phyloP scores from a whole-genome alignment of 2,113 vertebrate genomes.

The Accipiter virgatus region DNA sequence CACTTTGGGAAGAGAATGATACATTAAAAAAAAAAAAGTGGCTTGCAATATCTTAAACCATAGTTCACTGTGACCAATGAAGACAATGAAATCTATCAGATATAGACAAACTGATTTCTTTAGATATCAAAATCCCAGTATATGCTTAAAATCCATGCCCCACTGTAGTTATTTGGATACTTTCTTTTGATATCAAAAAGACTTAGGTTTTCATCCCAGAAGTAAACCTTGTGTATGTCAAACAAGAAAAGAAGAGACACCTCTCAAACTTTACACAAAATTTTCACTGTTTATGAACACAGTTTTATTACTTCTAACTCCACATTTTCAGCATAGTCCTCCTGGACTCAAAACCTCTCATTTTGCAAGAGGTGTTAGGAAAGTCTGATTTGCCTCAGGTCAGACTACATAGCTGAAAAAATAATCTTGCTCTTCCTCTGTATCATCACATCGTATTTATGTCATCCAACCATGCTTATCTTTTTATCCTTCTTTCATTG shows the following conservation, averaged over 20 bases:
- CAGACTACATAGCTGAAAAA: neutral
- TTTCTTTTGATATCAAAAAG: neutral
- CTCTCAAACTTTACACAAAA: neutral
- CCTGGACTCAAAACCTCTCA: neutral
- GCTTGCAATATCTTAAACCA: neutral
- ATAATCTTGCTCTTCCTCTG: neutral
- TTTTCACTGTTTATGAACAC: neutral
- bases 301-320: neutral
- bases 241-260: neutral
- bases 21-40: neutral
- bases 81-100: neutral
- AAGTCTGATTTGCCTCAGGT: neutral
- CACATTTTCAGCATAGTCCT: neutral
- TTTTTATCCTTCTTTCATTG: neutral
- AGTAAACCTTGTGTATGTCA: neutral
- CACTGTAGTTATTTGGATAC: neutral
- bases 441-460: neutral
- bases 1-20: fast-evolving
- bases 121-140: neutral
- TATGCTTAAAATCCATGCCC: neutral
- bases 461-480: neutral
- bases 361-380: neutral
- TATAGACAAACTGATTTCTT: neutral
- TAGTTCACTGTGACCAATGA: neutral
- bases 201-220: neutral